phyloP scores from a whole-genome alignment of 2,797 vertebrate species.

The Pempheris klunzingeri region DNA sequence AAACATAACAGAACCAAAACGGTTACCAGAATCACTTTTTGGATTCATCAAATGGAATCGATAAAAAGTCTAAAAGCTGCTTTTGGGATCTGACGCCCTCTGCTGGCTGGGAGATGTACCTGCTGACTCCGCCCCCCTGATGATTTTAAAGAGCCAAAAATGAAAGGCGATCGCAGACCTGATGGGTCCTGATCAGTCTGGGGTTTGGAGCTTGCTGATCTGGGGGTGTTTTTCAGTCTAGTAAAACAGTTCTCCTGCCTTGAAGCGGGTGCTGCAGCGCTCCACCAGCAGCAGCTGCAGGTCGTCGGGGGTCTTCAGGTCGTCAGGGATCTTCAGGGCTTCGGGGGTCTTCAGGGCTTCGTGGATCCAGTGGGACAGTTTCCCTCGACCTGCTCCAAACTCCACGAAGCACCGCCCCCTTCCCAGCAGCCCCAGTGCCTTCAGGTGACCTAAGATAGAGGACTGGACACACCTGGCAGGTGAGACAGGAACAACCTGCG shows the following conservation, averaged over 20 bases:
- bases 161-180: not conserved
- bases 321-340: constrained; percentile 85
- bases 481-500: constrained; percentile 7
- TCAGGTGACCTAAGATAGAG: constrained; percentile 95
- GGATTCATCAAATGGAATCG: not conserved
- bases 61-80: not conserved
- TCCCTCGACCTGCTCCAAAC: constrained; percentile 97
- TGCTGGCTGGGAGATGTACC: not conserved
- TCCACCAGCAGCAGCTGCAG: constrained; percentile 95
- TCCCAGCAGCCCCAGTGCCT: constrained; percentile 89
- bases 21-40: too few species aligned
- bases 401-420: constrained; percentile 92
- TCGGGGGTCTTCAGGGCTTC: constrained; percentile 86
- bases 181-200: not conserved
- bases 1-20: too few species aligned
- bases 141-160: not conserved
- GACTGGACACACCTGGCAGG: constrained; percentile 83
- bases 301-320: constrained; percentile 80
- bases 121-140: not conserved
- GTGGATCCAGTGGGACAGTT: constrained; percentile 96
- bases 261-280: constrained; percentile 93
- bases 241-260: too few species aligned
- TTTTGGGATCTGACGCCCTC: not conserved
- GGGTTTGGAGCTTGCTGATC: not conserved
- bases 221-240: not conserved